Evolutionary conservation across 1,140 invertebrate species (phyloP), one percentile per base, ranked within the genome.

Genomic region (Neotoxoptera formosana): DNA sequence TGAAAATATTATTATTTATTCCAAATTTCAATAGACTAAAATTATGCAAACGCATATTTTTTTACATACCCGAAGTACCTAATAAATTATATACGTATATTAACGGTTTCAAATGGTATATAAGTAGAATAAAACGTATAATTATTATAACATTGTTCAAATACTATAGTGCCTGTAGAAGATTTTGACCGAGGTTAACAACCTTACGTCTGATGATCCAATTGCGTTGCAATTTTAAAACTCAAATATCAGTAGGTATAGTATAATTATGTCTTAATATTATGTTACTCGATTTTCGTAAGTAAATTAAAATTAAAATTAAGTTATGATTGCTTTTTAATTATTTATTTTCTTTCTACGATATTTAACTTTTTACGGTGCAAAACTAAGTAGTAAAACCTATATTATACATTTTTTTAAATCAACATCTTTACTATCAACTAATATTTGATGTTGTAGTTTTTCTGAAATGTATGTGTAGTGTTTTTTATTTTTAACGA

Each of bases 71-170:
- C 7, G 6, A 45, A 86, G 23, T 86, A n/a, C 11, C 41, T 7
- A 86, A 25, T 30, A 47, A 11, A 14, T 45, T 86, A 86, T 41
- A 86, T 48, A 48, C 17, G 51, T 34, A 21, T 23, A 34, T 51
- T 88, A 51, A 48, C 47, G 86, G 30, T 88, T 88, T 53, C 7
- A 89, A 53, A 89, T 53, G 23, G 48, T 53, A 51, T 53, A 51
- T 88, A n/a, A 48, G 45, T 14, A 53, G n/a, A 53, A 53, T 89
- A 23, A 89, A 25, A 86, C 41, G 21, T 89, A 53, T 89, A 89
- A 89, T 89, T 89, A 89, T 89, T 36, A 36, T 53, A 87, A n/a
- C 45, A 87, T 48, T 48, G 11, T 89, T 48, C n/a, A 8, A 25
- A 53, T 45, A 25, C 36, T 25, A 11, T 67, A 67, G n/a, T n/a